Percentiles rank a stretch among this genome's conserved stretches.
Evolutionary conservation across 2,113 vertebrate species (phyloP).

Genomic region (Anser cygnoides): DNA sequence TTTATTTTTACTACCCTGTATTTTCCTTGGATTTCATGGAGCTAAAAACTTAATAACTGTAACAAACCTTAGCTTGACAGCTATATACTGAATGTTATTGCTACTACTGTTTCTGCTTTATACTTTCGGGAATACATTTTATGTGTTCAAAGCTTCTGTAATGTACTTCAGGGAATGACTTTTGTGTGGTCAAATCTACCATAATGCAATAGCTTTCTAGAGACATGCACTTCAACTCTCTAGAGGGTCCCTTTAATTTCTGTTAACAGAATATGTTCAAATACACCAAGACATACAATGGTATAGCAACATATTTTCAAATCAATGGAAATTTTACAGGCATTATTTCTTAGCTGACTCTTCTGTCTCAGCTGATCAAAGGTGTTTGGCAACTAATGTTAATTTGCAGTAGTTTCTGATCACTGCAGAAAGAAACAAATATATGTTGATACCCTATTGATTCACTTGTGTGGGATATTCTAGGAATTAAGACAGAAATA

Average conservation of each 20-base stretch:
- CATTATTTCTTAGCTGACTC: background rate
- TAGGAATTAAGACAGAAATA: background rate
- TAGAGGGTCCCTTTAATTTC: background rate
- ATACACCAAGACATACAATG: background rate
- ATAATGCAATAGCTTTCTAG: background rate
- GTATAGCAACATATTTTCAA: background rate
- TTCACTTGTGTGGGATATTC: background rate
- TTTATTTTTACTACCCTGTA: background rate
- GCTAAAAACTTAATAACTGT: background rate
- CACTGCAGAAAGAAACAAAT: background rate
- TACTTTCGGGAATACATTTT: background rate
- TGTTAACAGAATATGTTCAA: background rate
- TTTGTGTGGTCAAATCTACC: background rate
- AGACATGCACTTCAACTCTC: background rate
- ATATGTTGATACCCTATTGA: background rate
- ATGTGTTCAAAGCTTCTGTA: background rate
- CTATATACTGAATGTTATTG: background rate
- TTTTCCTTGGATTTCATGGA: conserved; percentile 10
- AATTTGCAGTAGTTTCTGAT: background rate
- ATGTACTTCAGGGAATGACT: background rate
- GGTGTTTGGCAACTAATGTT: background rate
- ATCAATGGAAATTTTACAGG: background rate
- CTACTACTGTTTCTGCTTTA: background rate
- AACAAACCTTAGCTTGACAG: background rate
- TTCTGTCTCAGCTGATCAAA: background rate